These are phyloP conservation scores for Burhinus bistriatus DNA, from an alignment of 2,113 vertebrate species.

Conservation along the genomic window DNA sequence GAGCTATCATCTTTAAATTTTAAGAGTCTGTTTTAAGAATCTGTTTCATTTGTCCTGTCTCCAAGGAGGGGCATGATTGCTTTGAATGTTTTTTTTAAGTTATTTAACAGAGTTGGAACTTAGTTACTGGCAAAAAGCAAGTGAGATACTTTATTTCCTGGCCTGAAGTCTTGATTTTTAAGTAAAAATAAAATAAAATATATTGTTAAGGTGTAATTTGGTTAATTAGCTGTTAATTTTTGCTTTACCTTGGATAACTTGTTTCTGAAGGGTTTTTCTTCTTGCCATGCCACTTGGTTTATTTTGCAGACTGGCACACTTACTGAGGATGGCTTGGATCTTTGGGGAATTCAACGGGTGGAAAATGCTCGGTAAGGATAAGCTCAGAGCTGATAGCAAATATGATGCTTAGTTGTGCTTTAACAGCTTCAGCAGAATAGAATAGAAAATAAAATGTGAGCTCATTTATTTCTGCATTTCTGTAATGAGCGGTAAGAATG, in stretches of 20 bases:
- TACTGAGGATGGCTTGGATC: conserved; percentile 95
- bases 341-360: conserved; percentile 92
- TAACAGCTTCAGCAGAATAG: neutral
- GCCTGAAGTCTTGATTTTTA: neutral
- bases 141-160: neutral
- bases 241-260: neutral
- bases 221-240: neutral
- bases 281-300: neutral
- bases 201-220: neutral
- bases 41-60: neutral
- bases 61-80: neutral
- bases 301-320: conserved; percentile 90
- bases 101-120: neutral
- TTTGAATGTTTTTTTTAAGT: neutral
- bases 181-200: neutral
- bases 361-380: conserved; percentile 82
- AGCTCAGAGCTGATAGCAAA: neutral
- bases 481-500: neutral
- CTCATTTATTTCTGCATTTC: neutral
- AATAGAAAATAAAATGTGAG: neutral
- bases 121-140: neutral
- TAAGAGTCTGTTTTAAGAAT: neutral
- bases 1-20: neutral
- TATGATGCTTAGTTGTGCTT: neutral
- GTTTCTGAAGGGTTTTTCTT: neutral